Base-by-base conservation (phyloP, 2,113 vertebrate genomes). In the Oryzias curvinotus region DNA sequence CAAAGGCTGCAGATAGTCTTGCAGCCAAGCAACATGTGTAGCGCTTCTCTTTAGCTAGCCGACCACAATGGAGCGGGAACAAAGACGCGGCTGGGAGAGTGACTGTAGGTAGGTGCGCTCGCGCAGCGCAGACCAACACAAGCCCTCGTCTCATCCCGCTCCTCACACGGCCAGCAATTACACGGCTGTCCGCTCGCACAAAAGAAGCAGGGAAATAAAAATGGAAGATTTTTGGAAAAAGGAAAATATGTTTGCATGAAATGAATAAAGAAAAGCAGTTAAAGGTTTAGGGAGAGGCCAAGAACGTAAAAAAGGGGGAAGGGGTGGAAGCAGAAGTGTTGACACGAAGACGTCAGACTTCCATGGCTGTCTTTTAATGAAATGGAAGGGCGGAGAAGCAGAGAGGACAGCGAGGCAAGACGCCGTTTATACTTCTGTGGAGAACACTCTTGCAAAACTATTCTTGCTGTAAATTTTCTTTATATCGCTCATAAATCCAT, bases 391-490 rank as follows among this genome's bases (percentile, higher is more conserved):
- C 64, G 81, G 81, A 83, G 82, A 75, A 59, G 68, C 67, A 43
- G 28, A 68, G 76, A 81, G 71, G 74, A 52, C 57, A 75, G 64
- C 36, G 17, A 67, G 52, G 73, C 49, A 58, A 63, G 61, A 76
- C 21, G 57, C 51, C 75, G 68, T 84, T 81, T 86, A 78, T 75
- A 82, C 81, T 78, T 82, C 59, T 72, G 64, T 60, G 50, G 62
- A 63, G 62, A 83, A 72, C 6, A 71, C 85, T 79, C 76, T 77
- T 42, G 70, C 75, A 62, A 84, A 88, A 90, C 85, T 68, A 80
- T 90, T 86, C 83, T 79, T 62, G 84, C 68, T 79, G 85, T 91
- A 89, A 89, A 89, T 87, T 85, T 86, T 71, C 65, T 91, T 90
- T 89, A 90, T 81, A 87, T 65, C 49, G 1, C 48, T 79, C 65